Conservation (phyloP, 2,797 vertebrate species). For the Sebastes nivosus region DNA sequence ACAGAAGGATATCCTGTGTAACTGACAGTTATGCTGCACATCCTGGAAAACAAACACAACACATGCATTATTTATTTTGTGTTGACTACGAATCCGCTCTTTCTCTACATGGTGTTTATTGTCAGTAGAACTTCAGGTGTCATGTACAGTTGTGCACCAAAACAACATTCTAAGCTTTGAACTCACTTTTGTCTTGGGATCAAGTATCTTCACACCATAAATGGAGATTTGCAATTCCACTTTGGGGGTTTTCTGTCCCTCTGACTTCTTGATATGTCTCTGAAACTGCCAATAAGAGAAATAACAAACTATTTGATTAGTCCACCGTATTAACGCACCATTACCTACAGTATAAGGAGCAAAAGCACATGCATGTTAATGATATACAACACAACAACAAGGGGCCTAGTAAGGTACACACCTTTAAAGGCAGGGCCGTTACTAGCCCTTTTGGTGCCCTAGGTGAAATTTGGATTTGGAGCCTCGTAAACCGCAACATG, state of each 20-base stretch:
- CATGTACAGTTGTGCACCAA: neutral
- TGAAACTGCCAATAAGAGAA: constrained; percentile 86
- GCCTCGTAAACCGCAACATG: no score
- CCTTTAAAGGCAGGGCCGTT: neutral
- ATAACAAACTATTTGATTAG: neutral
- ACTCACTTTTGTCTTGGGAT: constrained; percentile 95
- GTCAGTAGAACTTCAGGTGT: neutral
- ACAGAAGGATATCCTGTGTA: constrained; percentile 98
- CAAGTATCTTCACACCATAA: constrained; percentile 97
- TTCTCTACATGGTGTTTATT: neutral
- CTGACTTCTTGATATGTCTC: constrained; percentile 98
- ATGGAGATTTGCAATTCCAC: constrained; percentile 98
- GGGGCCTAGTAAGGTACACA: neutral
- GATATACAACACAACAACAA: neutral
- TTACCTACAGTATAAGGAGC: neutral
- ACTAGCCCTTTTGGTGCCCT: no score
- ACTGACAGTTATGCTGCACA: constrained; percentile 95
- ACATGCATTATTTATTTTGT: constrained; percentile 3
- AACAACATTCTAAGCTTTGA: neutral
- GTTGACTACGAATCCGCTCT: neutral
- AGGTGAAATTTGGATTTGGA: no score
- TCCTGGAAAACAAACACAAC: constrained; percentile 83
- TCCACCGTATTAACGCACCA: neutral
- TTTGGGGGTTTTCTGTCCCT: constrained; percentile 96
- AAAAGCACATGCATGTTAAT: neutral